Percentiles rank a stretch among this genome's conserved stretches.
Evolutionary conservation across 2,888 invertebrate genomes (phyloP).

Genomic region (Chirona hameri): DNA sequence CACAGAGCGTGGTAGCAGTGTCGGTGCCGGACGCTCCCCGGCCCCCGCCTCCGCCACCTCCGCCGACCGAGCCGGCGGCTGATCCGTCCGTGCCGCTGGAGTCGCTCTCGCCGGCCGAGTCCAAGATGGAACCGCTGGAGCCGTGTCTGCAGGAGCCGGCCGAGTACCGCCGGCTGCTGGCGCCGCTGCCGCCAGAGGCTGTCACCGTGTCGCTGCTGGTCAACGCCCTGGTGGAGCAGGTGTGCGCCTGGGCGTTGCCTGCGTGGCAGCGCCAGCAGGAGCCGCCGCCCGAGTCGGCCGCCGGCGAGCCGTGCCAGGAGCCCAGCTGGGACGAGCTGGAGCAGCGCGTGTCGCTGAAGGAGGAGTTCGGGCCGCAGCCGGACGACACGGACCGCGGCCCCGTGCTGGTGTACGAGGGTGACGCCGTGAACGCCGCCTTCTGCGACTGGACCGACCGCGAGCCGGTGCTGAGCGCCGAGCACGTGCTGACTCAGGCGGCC

Average conservation of each 20-base stretch:
- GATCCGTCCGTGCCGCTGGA: background rate
- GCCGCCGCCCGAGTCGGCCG: background rate
- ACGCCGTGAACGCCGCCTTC: constrained; percentile 4
- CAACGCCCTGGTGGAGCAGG: constrained; percentile 23
- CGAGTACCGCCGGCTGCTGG: background rate
- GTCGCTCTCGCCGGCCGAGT: background rate
- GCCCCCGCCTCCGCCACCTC: background rate
- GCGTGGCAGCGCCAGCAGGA: background rate
- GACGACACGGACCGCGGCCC: background rate
- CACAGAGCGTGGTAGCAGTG: background rate
- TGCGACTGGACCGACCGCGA: background rate
- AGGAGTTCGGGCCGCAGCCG: background rate
- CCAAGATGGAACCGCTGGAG: background rate
- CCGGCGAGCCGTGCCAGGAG: background rate
- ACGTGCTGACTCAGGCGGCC: constrained; percentile 8
- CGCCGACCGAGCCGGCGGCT: background rate
- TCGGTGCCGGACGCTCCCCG: background rate
- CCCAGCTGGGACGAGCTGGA: background rate
- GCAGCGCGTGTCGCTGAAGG: background rate
- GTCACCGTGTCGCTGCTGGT: background rate
- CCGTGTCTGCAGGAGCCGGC: background rate
- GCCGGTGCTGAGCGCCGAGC: constrained; percentile 5
- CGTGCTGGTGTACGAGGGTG: constrained; percentile 1
- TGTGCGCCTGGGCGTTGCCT: background rate
- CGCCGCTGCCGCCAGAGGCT: background rate